Base-by-base conservation (phyloP, 2,888 invertebrate species). In the Hololepta plana region DNA sequence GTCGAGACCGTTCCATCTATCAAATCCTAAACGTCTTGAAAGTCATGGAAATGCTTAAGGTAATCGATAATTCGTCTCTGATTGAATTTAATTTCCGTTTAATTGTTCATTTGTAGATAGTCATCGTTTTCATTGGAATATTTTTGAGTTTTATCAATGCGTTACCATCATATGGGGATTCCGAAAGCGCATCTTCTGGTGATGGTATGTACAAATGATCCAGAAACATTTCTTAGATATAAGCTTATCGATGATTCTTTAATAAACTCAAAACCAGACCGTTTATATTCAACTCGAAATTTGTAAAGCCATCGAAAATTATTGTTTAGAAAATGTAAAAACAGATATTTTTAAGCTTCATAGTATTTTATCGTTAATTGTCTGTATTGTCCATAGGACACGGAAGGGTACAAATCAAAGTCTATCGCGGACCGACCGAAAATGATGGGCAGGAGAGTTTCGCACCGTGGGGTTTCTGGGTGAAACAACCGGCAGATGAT, bases 381-480 rank as follows among this genome's bases (percentile, higher is more conserved):
- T 12, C 11, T 12, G 28, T 34, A 9, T 23, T 33, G 34, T 38
- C 21, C 20, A 32, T 24, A 64, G 67, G 63, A 38, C 64, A 67
- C 8, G 66, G 64, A 3, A 51, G 73, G 26, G 74, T 76, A 2
- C 74, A 74, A 53, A 73, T 76, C 35, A 76, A 75, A 50, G 74
- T 75, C 20, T 76, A 73, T 51, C 52, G 76, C 34, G 75, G 75
- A 0, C 74, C 75, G 0, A 64, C 69, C 2, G 67, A 67, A 38
- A 57, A 65, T 35, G 67, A 64, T 31, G 48, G 50, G 15, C 53
- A 56, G 31, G 50, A 60, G 16, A 60, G 65, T 12, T 69, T 67
- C 40, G 73, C 74, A 2, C 72, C 73, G 0, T 72, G 73, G 67
- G 74, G 74, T 3, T 74, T 67, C 46, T 74, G 72, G 73, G 68